These are phyloP conservation scores for Sylvicola fuscatus DNA, from an alignment of 2,888 invertebrate genomes.

Conservation along the genomic window DNA sequence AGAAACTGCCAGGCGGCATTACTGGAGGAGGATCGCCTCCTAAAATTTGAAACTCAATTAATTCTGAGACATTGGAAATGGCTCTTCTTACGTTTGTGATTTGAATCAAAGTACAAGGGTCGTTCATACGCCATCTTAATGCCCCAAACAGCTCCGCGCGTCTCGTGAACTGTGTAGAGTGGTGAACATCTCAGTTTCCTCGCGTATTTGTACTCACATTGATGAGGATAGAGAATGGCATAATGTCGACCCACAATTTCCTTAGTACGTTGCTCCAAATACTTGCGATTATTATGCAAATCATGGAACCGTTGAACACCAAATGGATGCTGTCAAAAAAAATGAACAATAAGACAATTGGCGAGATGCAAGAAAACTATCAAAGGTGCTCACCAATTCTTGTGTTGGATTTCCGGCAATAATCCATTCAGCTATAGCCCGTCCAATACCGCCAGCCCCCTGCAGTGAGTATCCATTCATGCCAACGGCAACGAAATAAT, in stretches of 20 bases:
- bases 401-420: slow-evolving; percentile 39
- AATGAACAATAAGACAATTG: too few species aligned
- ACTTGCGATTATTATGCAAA: slow-evolving; percentile 40
- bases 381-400: slow-evolving; percentile 27
- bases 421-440: slow-evolving; percentile 45
- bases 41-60: slow-evolving; percentile 9
- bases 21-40: slow-evolving; percentile 27
- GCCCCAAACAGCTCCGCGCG: slow-evolving; percentile 42
- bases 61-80: slow-evolving; percentile 2
- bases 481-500: slow-evolving; percentile 52
- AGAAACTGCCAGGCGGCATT: slow-evolving; percentile 39
- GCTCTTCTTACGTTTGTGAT: slow-evolving; percentile 26
- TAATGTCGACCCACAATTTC: slow-evolving; percentile 44
- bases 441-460: slow-evolving; percentile 49
- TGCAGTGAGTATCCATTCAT: slow-evolving; percentile 49
- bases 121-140: slow-evolving; percentile 51
- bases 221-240: slow-evolving; percentile 32
- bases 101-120: slow-evolving; percentile 42
- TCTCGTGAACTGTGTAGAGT: slow-evolving; percentile 41
- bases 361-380: too few species aligned
- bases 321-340: slow-evolving; percentile 24
- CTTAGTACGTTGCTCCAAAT: slow-evolving; percentile 37
- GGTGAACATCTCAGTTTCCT: slow-evolving; percentile 43
- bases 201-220: slow-evolving; percentile 37
- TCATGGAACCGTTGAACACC: slow-evolving; percentile 43